A percentile compares a stretch with the other conserved stretches of the same genome.
phyloP scores from a whole-genome alignment of 2,797 vertebrate species.

The Knipowitschia caucasica region DNA sequence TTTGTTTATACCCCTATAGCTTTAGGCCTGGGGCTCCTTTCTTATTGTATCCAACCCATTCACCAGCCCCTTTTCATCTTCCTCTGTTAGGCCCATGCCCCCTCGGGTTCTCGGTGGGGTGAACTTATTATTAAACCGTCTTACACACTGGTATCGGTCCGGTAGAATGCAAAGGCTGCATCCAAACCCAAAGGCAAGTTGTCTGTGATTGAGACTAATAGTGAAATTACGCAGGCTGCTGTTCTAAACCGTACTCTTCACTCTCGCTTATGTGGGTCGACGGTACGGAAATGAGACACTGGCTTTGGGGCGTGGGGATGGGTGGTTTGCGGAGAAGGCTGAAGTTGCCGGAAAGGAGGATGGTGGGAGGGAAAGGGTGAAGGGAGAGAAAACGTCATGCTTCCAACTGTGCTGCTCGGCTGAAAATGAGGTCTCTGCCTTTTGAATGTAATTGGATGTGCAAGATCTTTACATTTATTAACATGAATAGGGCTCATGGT shows the following conservation, averaged over 20 bases:
- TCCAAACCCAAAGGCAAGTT: slow-evolving; percentile 41
- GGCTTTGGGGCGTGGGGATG: slow-evolving; percentile 21
- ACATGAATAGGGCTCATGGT: background rate
- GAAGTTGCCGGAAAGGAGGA: slow-evolving; percentile 19
- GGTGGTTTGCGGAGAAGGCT: slow-evolving; percentile 11
- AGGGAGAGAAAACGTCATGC: background rate
- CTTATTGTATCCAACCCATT: slow-evolving; percentile 39
- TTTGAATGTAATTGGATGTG: slow-evolving; percentile 1
- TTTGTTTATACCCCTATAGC: slow-evolving; percentile 35
- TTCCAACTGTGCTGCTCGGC: slow-evolving; percentile 1
- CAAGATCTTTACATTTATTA: background rate
- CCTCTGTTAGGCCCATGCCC: slow-evolving; percentile 30
- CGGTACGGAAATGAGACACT: slow-evolving; percentile 46
- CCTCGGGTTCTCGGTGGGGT: slow-evolving; percentile 26
- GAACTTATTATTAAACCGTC: slow-evolving; percentile 47
- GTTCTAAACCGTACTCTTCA: slow-evolving; percentile 64
- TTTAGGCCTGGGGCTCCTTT: slow-evolving; percentile 15
- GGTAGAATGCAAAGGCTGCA: slow-evolving; percentile 22
- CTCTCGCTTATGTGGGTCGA: slow-evolving; percentile 62
- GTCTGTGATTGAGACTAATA: slow-evolving; percentile 68
- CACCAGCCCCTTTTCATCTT: slow-evolving; percentile 51
- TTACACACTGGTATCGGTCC: slow-evolving; percentile 34
- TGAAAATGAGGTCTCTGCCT: slow-evolving; percentile 11
- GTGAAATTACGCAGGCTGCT: slow-evolving; percentile 64
- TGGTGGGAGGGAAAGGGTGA: background rate